Conservation (phyloP, 2,113 vertebrate species). For the Fukomys damarensis region DNA sequence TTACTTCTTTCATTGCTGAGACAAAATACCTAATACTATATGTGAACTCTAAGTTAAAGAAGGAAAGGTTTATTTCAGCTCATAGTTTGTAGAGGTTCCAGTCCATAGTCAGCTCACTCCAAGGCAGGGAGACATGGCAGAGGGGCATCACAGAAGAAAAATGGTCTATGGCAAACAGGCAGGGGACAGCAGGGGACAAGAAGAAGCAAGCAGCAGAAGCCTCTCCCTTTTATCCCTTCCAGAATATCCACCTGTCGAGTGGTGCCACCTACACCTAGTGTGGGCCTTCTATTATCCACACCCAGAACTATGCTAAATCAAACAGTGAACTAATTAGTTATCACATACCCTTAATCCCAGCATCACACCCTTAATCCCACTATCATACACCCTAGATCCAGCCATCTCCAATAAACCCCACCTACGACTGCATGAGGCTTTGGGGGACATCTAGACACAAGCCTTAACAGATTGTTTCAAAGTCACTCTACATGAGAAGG, state of each 20-base stretch:
- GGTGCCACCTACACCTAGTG: not conserved
- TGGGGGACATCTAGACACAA: not conserved
- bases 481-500: not conserved
- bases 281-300: not conserved
- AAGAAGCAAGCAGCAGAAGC: not conserved
- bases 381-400: not conserved
- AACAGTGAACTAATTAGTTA: not conserved
- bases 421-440: not conserved
- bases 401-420: not conserved
- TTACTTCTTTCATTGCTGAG: not conserved
- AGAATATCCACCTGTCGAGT: not conserved
- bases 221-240: not conserved
- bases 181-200: not conserved
- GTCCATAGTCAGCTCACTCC: not conserved
- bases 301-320: not conserved
- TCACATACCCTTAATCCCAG: not conserved
- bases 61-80: not conserved
- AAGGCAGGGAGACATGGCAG: not conserved
- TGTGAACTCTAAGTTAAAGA: not conserved
- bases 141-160: too few species aligned
- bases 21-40: not conserved
- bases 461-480: not conserved
- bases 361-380: not conserved
- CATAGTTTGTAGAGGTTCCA: not conserved
- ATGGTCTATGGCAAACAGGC: not conserved